Conservation (phyloP, 2,113 vertebrate species). For the Triplophysa tibetana region DNA sequence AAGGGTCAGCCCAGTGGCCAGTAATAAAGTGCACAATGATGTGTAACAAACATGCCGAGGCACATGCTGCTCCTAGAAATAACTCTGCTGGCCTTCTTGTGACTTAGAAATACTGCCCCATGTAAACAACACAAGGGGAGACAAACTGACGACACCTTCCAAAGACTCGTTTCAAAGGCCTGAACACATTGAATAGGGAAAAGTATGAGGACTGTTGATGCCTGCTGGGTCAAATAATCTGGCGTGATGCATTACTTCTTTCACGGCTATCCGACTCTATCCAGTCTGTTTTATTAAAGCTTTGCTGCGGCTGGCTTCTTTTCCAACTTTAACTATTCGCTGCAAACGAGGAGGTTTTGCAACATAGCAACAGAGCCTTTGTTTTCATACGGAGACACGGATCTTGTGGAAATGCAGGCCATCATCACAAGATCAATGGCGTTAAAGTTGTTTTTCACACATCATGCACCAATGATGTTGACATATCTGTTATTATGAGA, state of each 20-base stretch:
- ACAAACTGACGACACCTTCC: not conserved
- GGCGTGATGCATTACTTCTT: not conserved
- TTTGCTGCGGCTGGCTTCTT: conserved; percentile 2
- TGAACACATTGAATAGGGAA: not conserved
- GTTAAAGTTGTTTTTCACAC: conserved; percentile 23
- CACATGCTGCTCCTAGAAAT: conserved; percentile 16
- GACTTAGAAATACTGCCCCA: conserved; percentile 5
- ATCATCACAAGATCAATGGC: conserved; percentile 8
- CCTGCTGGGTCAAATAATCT: not conserved
- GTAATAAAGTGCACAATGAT: not conserved
- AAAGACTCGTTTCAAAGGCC: not conserved
- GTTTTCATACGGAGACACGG: not conserved
- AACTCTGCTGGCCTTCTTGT: not conserved
- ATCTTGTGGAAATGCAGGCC: conserved; percentile 15
- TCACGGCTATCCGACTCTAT: not conserved
- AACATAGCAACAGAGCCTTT: not conserved
- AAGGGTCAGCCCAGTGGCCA: not conserved
- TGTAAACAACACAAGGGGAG: not conserved
- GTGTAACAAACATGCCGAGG: not conserved
- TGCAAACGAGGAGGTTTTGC: not conserved
- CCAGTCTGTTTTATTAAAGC: too few relatives aligned
- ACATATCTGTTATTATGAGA: conserved; percentile 9
- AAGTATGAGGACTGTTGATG: not conserved
- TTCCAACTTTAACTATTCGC: not conserved
- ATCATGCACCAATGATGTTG: not conserved